Conservation (phyloP, 1,140 invertebrate genomes). For the Hormaphis cornu region DNA sequence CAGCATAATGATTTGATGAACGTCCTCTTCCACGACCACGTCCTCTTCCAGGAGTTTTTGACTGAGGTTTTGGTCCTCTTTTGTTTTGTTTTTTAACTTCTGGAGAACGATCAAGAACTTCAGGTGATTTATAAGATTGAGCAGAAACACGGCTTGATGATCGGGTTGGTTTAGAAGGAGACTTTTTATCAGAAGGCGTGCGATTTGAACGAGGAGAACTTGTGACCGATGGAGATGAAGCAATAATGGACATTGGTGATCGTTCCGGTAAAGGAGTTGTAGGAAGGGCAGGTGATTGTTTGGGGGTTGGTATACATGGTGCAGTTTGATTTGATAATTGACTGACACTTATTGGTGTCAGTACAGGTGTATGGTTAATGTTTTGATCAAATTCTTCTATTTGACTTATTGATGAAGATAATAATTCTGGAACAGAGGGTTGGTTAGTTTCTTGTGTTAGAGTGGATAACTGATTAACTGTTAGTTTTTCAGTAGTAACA, state of each 20-base stretch:
- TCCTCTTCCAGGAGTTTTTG: conserved; percentile 44
- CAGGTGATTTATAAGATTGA: conserved; percentile 38
- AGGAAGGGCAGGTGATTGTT: conserved; percentile 31
- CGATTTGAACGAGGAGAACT: conserved; percentile 33
- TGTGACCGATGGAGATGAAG: conserved; percentile 23
- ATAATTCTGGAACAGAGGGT: background rate
- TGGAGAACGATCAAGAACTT: conserved; percentile 21
- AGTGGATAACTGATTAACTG: background rate
- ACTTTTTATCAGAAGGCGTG: conserved; percentile 49
- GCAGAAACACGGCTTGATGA: conserved; percentile 53
- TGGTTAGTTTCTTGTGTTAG: background rate
- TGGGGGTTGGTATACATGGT: conserved; percentile 30
- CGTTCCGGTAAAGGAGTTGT: conserved; percentile 15
- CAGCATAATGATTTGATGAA: conserved; percentile 44
- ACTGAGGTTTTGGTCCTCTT: conserved; percentile 47
- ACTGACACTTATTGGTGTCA: conserved; percentile 27
- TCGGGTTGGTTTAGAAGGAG: conserved; percentile 55
- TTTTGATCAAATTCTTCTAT: background rate
- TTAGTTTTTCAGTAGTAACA: background rate
- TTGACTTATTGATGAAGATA: background rate
- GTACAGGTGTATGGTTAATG: conserved; percentile 9
- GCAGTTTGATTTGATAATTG: conserved; percentile 28
- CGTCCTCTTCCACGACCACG: conserved; percentile 61
- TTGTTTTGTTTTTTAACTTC: conserved; percentile 37
- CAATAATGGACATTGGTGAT: conserved; percentile 14